A percentile compares a stretch with the other conserved stretches of the same genome.
Conservation (phyloP, 2,113 vertebrate genomes). For the Pelvicachromis taeniatus region DNA sequence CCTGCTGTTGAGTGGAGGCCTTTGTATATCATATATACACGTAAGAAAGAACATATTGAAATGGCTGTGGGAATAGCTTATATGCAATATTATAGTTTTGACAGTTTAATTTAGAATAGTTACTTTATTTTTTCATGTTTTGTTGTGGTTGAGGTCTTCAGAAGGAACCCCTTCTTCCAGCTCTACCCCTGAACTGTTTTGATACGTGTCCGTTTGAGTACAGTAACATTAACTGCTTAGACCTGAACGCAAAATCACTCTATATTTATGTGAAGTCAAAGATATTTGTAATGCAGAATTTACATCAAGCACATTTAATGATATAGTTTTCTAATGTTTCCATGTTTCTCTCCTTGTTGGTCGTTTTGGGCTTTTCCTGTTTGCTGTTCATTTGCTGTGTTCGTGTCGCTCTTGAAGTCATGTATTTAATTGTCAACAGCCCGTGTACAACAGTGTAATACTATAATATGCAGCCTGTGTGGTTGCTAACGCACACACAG, state of each 20-base stretch:
- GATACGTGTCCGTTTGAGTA: background rate
- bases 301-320: constrained; percentile 69
- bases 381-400: constrained; percentile 36
- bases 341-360: constrained; percentile 14
- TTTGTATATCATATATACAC: constrained; percentile 69
- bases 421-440: background rate
- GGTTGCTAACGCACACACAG: background rate
- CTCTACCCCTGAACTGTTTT: background rate
- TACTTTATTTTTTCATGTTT: background rate
- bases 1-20: constrained; percentile 8
- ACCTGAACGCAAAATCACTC: background rate
- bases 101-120: background rate
- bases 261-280: constrained; percentile 38
- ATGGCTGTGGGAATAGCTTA: background rate
- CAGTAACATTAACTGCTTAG: background rate
- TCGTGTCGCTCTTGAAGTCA: background rate
- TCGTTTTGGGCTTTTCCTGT: background rate
- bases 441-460: background rate
- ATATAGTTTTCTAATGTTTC: constrained; percentile 68
- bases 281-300: constrained; percentile 60
- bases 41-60: constrained; percentile 1
- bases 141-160: background rate
- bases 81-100: background rate
- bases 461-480: background rate
- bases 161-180: background rate